These are phyloP conservation scores for Machaerirhynchus nigripectus DNA, from an alignment of 2,113 vertebrate species.

Conservation along the genomic window DNA sequence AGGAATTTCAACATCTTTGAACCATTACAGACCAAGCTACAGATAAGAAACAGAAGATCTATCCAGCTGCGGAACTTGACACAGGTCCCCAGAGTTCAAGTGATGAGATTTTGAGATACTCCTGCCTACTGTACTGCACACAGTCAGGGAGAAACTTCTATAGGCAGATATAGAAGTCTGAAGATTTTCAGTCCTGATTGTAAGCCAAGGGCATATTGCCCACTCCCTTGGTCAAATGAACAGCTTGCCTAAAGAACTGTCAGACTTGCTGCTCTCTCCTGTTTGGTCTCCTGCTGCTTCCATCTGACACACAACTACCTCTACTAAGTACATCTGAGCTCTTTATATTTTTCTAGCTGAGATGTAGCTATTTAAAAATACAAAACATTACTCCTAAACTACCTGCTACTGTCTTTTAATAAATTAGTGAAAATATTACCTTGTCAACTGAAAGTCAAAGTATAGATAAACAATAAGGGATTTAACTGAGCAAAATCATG, in stretches of 20 bases:
- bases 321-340: not conserved
- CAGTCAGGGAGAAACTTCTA: not conserved
- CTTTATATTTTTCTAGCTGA: not conserved
- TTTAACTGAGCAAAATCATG: not conserved
- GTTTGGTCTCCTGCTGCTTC: conserved; percentile 11
- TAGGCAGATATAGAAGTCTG: not conserved
- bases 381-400: not conserved
- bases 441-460: not conserved
- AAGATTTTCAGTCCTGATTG: not conserved
- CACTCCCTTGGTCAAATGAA: conserved; percentile 1
- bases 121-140: not conserved
- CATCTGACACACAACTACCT: conserved; percentile 2
- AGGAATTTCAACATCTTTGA: not conserved
- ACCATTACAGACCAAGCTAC: not conserved
- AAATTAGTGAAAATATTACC: not conserved
- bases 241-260: conserved; percentile 19
- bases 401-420: not conserved
- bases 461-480: not conserved
- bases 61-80: not conserved
- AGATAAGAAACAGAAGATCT: not conserved
- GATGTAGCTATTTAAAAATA: not conserved
- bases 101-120: not conserved
- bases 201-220: not conserved
- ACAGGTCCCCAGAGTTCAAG: not conserved
- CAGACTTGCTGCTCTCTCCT: not conserved